These are phyloP conservation scores for Ptychobarbus kaznakovi DNA, from an alignment of 2,797 vertebrate genomes.

Conservation along the genomic window DNA sequence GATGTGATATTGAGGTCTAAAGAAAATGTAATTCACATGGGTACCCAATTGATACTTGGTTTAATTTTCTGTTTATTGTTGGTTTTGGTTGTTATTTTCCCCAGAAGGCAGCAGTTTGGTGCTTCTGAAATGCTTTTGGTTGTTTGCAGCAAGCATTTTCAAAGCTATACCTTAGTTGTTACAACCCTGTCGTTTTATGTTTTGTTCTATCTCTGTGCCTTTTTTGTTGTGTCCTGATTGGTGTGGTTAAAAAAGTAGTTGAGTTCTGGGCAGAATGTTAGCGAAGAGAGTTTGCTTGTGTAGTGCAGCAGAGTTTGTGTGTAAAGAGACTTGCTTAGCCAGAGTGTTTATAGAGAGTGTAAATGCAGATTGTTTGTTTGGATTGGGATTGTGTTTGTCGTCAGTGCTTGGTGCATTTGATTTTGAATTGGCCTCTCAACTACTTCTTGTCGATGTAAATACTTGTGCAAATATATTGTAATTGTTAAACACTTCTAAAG, in stretches of 20 bases:
- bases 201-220: background rate
- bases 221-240: background rate
- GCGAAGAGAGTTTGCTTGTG: background rate
- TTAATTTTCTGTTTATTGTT: background rate
- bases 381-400: background rate
- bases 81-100: background rate
- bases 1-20: background rate
- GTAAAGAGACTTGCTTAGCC: background rate
- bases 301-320: background rate
- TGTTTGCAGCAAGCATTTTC: background rate
- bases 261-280: background rate
- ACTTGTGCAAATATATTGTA: no score
- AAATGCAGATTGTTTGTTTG: background rate
- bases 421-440: background rate
- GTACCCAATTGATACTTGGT: background rate
- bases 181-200: background rate
- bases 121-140: background rate
- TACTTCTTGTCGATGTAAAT: background rate
- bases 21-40: background rate
- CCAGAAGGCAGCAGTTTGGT: background rate
- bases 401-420: background rate
- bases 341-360: background rate
- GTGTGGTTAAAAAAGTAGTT: background rate
- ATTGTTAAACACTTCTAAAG: background rate
- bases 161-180: background rate